phyloP scores from a whole-genome alignment of 1,140 invertebrate genomes.

The Dryas iulia region DNA sequence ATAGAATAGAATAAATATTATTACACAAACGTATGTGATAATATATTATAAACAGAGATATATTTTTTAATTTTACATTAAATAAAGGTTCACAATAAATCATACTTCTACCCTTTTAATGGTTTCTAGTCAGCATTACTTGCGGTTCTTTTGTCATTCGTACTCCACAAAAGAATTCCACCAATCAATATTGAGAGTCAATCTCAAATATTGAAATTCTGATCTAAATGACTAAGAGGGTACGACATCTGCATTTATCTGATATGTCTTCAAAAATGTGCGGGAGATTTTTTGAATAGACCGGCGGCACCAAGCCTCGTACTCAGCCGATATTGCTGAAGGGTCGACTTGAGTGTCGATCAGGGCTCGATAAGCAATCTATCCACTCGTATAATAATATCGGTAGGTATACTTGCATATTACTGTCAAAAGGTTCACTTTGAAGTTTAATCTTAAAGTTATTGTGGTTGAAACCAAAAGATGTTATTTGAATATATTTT shows the following conservation, averaged over 20 bases:
- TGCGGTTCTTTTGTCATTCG: neutral
- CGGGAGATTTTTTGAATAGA: constrained; percentile 33
- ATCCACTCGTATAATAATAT: constrained; percentile 4
- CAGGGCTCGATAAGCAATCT: constrained; percentile 33
- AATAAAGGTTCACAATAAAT: neutral
- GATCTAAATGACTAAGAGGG: constrained; percentile 17
- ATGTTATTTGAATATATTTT: neutral
- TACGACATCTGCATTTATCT: constrained; percentile 11
- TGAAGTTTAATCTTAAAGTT: neutral
- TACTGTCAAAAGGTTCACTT: neutral
- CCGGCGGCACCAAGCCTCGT: constrained; percentile 17
- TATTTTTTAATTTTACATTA: too few relatives aligned
- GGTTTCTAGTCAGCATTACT: neutral
- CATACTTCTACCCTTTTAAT: neutral
- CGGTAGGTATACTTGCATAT: neutral
- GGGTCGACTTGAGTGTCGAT: constrained; percentile 44
- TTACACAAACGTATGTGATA: too few relatives aligned
- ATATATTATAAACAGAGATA: too few relatives aligned
- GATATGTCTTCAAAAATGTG: constrained; percentile 33
- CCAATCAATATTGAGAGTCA: neutral
- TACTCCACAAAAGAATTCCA: neutral
- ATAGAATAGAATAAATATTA: too few relatives aligned
- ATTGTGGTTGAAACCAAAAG: neutral
- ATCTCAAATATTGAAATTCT: neutral
- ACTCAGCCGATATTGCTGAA: constrained; percentile 40